These are phyloP conservation scores for Dryoscopus gambensis DNA, from an alignment of 2,113 vertebrate genomes.

Conservation along the genomic window DNA sequence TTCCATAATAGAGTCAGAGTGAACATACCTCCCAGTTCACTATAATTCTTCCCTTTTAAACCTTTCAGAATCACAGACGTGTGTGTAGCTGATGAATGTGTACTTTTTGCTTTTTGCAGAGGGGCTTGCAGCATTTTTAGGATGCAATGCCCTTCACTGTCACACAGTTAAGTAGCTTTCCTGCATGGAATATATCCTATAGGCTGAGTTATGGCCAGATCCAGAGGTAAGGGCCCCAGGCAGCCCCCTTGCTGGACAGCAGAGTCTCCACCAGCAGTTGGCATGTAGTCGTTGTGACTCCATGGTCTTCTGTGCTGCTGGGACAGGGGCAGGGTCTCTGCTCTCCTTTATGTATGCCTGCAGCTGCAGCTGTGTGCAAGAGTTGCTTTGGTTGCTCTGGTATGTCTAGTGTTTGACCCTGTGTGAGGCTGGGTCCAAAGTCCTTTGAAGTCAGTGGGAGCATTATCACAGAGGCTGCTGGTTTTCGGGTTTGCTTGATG, in stretches of 20 bases:
- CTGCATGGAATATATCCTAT: not conserved
- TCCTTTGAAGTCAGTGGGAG: not conserved
- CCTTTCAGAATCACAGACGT: not conserved
- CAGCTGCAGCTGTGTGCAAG: not conserved
- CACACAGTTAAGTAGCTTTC: not conserved
- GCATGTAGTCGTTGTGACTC: rapidly evolving
- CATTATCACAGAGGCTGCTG: not conserved
- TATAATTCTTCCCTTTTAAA: not conserved
- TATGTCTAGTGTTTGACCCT: not conserved
- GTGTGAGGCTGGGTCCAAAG: not conserved
- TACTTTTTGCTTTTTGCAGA: not conserved
- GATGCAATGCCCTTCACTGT: not conserved
- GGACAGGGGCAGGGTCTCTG: not conserved
- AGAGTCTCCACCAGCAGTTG: not conserved
- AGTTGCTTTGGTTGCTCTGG: not conserved
- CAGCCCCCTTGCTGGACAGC: not conserved
- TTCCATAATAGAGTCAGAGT: not conserved
- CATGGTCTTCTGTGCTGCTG: not conserved
- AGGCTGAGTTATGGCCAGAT: not conserved
- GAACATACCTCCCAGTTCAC: not conserved
- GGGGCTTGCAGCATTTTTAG: not conserved
- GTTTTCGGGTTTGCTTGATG: not conserved
- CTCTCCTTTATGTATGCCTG: not conserved
- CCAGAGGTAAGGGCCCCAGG: not conserved
- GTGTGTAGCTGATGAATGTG: not conserved